Base-by-base conservation (phyloP, 1,140 invertebrate genomes). In the Drosophila rhopaloa region DNA sequence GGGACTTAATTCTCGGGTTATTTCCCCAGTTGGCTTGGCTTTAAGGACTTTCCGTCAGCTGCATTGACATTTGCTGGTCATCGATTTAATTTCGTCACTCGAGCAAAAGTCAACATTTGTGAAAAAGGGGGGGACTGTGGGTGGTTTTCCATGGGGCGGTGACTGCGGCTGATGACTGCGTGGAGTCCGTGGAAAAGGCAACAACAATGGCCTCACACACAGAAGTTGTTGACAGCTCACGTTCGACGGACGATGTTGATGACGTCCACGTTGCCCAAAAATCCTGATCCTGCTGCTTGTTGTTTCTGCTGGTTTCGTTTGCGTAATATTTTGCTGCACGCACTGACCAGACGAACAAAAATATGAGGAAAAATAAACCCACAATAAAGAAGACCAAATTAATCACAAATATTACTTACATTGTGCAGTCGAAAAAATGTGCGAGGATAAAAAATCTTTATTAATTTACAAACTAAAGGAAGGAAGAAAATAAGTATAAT, bases 151-250 rank as follows among this genome's bases (percentile, higher is more conserved):
- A n/a, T 16, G 1, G 27, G 50, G 10, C 14, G 35, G n/a, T 24
- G 51, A 7, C 14, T 70, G 43, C 54, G 54, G 47, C 66, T 73
- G 65, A 68, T 68, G 65, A 66, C 65, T 68, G 19, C 38, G 32
- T 68, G 32, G 24, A 53, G 46, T 65, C 59, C 47, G 24, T 11
- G 11, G 46, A 10, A 43, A 29, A n/a, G 51, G 29, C 46, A 53
- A 65, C 65, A 53, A 65, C 60, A 68, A 59, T 62, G 47, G 16
- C 16, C 54, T 50, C 44, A 32, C 68, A 38, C 46, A 65, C 60
- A 61, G 78, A 78, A 89, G 80, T 80, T 89, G 84, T 89, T 88
- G 84, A 88, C 83, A 88, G 83, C 83, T 88, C 83, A 88, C 83
- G 83, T 88, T 89, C 79, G 84, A 88, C 79, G 66, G 66, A 73